phyloP scores from a whole-genome alignment of 2,113 vertebrate species.

The Zosterops lateralis region DNA sequence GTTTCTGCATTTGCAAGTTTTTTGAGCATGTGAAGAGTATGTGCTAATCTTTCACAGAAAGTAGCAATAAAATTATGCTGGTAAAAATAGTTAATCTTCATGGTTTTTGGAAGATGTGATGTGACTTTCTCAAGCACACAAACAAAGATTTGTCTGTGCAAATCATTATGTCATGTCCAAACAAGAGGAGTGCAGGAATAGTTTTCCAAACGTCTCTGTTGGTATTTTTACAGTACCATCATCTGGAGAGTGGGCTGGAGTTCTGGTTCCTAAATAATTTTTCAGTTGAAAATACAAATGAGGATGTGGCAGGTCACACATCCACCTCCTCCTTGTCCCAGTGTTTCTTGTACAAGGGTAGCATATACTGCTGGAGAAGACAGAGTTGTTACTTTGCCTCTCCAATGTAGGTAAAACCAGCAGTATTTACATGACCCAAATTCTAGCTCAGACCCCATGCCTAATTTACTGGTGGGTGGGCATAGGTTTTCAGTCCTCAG shows the following conservation, averaged over 20 bases:
- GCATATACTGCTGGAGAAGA: not conserved
- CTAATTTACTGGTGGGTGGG: not conserved
- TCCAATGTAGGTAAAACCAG: not conserved
- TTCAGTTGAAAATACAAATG: not conserved
- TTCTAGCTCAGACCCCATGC: not conserved
- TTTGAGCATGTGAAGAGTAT: not conserved
- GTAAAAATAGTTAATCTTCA: not conserved
- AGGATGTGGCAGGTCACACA: conserved; percentile 5
- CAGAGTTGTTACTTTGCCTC: not conserved
- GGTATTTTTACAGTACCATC: not conserved
- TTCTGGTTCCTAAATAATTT: not conserved
- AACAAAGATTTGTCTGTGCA: not conserved
- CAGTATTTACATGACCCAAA: not conserved
- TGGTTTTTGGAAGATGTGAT: not conserved
- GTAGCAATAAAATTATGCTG: not conserved
- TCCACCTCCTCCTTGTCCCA: not conserved
- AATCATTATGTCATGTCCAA: not conserved
- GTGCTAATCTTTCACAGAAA: not conserved
- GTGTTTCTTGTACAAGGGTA: not conserved
- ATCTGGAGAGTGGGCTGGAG: not conserved
- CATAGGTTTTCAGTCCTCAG: not conserved
- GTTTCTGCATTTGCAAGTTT: not conserved
- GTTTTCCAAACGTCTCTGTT: not conserved
- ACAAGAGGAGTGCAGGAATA: not conserved
- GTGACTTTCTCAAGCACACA: not conserved